A percentile compares a stretch with the other conserved stretches of the same genome.
These are phyloP conservation scores for Dorcus parallelipipedus DNA, from an alignment of 2,888 invertebrate genomes.

Conservation along the genomic window DNA sequence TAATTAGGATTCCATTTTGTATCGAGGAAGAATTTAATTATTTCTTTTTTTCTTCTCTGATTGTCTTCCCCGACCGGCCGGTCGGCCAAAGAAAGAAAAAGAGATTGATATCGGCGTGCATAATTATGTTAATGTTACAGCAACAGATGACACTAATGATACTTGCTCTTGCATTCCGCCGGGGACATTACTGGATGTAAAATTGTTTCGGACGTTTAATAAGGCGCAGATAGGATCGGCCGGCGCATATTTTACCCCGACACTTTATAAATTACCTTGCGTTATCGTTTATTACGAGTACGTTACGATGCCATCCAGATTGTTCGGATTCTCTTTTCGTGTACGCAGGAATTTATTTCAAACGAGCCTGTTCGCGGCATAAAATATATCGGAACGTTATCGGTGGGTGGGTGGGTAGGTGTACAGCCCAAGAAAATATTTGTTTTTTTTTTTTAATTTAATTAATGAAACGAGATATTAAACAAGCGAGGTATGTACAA, in stretches of 20 bases:
- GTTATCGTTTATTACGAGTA: conserved; percentile 25
- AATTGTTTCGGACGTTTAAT: conserved; percentile 23
- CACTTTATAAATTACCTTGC: conserved; percentile 28
- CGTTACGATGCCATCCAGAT: conserved; percentile 13
- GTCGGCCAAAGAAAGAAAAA: conserved; percentile 3
- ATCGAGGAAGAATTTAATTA: conserved; percentile 37
- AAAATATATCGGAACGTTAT: too few relatives aligned
- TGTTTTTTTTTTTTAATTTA: too few relatives aligned
- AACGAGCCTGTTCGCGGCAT: too few relatives aligned
- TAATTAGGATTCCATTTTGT: conserved; percentile 41
- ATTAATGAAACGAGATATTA: too few relatives aligned
- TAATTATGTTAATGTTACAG: conserved; percentile 40
- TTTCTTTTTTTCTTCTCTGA: conserved; percentile 29
- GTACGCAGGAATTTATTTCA: conserved; percentile 12
- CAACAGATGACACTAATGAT: conserved; percentile 40
- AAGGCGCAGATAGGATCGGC: conserved; percentile 19
- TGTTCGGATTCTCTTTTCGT: conserved; percentile 11
- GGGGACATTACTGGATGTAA: conserved; percentile 28
- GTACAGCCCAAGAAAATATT: too few relatives aligned
- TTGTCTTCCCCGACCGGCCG: conserved; percentile 2
- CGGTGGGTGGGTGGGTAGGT: too few relatives aligned
- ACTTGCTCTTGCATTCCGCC: conserved; percentile 28
- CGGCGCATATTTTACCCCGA: conserved; percentile 29
- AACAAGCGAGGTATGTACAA: too few relatives aligned
- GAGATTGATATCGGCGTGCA: conserved; percentile 37